Percentiles rank a stretch among this genome's conserved stretches.
phyloP scores from a whole-genome alignment of 2,888 invertebrate species.

The Thecocarcelia acutangulata region DNA sequence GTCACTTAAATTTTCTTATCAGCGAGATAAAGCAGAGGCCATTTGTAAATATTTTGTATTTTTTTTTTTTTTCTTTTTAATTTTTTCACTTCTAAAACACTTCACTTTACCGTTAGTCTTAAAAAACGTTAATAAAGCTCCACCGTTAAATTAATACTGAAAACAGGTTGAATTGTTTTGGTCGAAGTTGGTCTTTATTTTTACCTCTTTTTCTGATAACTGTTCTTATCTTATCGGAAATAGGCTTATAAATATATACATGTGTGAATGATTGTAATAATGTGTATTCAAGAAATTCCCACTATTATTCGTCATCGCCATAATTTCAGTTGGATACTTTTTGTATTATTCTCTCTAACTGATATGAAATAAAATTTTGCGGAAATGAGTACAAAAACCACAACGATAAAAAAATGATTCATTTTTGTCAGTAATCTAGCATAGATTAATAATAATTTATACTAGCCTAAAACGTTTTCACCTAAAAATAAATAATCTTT shows the following conservation, averaged over 20 bases:
- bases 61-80: constrained; percentile 59
- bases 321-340: constrained; percentile 5
- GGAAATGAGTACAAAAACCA: constrained; percentile 24
- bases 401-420: constrained; percentile 8
- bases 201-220: constrained; percentile 75
- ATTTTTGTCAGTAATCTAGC: no score
- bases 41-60: no score
- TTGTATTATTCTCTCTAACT: not conserved
- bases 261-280: not conserved
- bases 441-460: no score
- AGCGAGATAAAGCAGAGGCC: constrained; percentile 51
- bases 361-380: not conserved
- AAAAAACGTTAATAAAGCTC: constrained; percentile 76
- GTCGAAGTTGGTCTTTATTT: constrained; percentile 57
- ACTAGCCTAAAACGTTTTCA: no score
- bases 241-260: not conserved
- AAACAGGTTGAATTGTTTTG: constrained; percentile 74
- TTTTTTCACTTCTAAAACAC: constrained; percentile 39
- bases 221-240: constrained; percentile 67
- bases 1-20: constrained; percentile 71
- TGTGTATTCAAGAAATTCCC: constrained; percentile 13
- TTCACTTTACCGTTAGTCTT: constrained; percentile 64
- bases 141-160: constrained; percentile 76
- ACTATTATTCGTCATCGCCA: constrained; percentile 3
- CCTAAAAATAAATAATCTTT: no score